phyloP scores from a whole-genome alignment of 2,888 invertebrate genomes.

The Onthophagus sagittarius region DNA sequence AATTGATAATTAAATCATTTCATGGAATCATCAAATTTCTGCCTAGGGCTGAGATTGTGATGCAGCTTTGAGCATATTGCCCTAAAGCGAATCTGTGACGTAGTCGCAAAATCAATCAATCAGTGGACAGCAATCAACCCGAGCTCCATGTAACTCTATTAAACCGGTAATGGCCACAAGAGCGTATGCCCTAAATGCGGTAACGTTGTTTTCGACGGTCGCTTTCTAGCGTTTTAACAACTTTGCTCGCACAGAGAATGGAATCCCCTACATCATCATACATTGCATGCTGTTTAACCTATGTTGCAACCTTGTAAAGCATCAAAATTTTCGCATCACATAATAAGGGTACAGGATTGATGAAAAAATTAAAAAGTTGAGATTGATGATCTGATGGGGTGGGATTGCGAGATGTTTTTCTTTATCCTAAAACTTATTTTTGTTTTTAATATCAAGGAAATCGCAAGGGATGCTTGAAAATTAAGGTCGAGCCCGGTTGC shows the following conservation, averaged over 20 bases:
- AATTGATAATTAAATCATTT: not conserved
- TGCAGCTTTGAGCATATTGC: not conserved
- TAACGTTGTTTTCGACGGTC: not conserved
- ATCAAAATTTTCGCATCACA: too few species aligned
- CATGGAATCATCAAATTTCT: not conserved
- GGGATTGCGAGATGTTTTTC: not conserved
- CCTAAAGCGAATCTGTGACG: not conserved
- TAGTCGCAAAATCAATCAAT: not conserved
- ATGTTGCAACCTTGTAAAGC: not conserved
- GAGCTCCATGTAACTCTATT: not conserved
- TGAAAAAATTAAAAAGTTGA: not conserved
- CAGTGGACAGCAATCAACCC: not conserved
- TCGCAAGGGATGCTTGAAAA: not conserved
- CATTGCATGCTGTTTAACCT: not conserved
- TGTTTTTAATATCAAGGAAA: slow-evolving; percentile 7
- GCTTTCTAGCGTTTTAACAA: not conserved
- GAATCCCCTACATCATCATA: too few species aligned
- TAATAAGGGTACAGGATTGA: too few species aligned
- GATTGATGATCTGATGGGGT: not conserved
- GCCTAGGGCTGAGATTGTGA: not conserved
- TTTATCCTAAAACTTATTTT: not conserved
- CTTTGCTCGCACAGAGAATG: not conserved
- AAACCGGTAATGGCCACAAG: not conserved
- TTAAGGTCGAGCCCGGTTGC: not conserved
- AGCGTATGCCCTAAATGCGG: not conserved